These are phyloP conservation scores for Indicator indicator DNA, from an alignment of 2,113 vertebrate genomes.

Conservation along the genomic window DNA sequence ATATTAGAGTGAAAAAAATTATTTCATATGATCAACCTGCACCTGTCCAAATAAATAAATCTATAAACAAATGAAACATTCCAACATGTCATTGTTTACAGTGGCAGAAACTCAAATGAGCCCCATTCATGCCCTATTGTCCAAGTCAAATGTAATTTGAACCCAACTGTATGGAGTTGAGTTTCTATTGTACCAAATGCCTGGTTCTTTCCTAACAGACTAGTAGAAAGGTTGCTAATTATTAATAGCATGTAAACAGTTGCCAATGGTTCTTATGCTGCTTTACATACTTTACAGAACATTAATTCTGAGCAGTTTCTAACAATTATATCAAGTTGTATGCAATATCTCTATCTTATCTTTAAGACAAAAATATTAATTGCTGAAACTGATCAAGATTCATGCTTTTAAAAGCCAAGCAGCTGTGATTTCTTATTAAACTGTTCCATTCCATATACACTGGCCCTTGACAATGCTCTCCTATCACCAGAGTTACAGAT, in stretches of 20 bases:
- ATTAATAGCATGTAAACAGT: conserved; percentile 79
- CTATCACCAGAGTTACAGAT: not conserved
- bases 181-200: conserved; percentile 52
- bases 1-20: conserved; percentile 14
- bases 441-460: not conserved
- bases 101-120: conserved; percentile 71
- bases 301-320: conserved; percentile 62
- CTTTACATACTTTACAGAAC: conserved; percentile 71
- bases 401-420: not conserved
- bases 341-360: conserved; percentile 13
- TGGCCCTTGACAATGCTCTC: not conserved
- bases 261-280: conserved; percentile 63
- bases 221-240: conserved; percentile 70
- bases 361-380: conserved; percentile 10
- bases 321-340: conserved; percentile 37
- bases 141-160: conserved; percentile 56
- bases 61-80: conserved; percentile 70
- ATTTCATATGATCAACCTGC: conserved; percentile 33
- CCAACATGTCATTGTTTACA: conserved; percentile 66
- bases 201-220: conserved; percentile 55
- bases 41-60: conserved; percentile 75
- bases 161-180: conserved; percentile 35
- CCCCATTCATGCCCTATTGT: conserved; percentile 55
- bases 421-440: not conserved
- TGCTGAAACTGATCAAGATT: not conserved